A percentile compares a stretch with the other conserved stretches of the same genome.
These are phyloP conservation scores for Peromyscus aztecus DNA, from an alignment of 2,797 vertebrate genomes.

Conservation along the genomic window DNA sequence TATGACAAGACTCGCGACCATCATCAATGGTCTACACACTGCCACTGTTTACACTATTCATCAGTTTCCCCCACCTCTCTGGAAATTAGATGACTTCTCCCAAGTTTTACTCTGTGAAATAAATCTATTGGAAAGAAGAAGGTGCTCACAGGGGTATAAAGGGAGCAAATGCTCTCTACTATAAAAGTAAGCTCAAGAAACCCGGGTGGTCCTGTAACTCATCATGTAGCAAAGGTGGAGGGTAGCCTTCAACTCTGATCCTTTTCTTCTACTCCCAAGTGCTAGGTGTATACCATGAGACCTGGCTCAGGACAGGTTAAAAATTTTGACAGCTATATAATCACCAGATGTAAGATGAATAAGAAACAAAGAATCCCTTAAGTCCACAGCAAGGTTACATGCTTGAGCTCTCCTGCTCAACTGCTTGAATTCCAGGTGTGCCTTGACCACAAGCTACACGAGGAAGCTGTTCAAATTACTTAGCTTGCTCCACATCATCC, in stretches of 20 bases:
- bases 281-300: background rate
- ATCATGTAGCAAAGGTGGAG: background rate
- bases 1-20: background rate
- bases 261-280: background rate
- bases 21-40: background rate
- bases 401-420: background rate
- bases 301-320: background rate
- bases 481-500: background rate
- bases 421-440: background rate
- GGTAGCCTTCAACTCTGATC: background rate
- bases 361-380: background rate
- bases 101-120: background rate
- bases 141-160: background rate
- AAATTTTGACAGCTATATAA: background rate
- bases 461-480: background rate
- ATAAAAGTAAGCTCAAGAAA: slow-evolving; percentile 34
- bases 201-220: background rate
- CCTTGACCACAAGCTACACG: background rate
- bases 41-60: background rate
- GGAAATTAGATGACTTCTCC: background rate
- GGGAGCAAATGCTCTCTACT: background rate
- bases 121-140: background rate
- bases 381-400: background rate
- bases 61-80: slow-evolving; percentile 41
- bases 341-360: background rate